phyloP scores from a whole-genome alignment of 2,113 vertebrate genomes.

The Miniopterus natalensis region DNA sequence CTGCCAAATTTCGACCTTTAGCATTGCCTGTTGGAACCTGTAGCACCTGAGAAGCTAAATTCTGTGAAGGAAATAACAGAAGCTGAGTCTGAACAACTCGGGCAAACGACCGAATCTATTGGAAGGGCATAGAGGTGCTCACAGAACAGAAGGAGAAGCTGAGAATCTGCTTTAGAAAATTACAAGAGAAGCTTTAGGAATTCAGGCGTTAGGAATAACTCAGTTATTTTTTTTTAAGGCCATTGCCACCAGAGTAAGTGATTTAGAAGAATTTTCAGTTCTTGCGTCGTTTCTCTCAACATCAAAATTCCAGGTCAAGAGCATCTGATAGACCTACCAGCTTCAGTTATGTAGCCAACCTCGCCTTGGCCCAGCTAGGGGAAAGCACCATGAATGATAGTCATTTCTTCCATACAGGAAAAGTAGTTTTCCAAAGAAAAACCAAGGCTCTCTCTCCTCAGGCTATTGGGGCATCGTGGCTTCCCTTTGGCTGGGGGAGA shows the following conservation, averaged over 20 bases:
- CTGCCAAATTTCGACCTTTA: conserved; percentile 13
- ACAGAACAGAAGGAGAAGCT: not conserved
- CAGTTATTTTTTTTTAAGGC: not conserved
- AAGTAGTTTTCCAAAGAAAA: not conserved
- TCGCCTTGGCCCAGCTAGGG: not conserved
- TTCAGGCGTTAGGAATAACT: not conserved
- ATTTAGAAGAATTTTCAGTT: not conserved
- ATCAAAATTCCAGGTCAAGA: conserved; percentile 28
- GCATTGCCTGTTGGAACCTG: not conserved
- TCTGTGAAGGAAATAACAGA: conserved; percentile 20
- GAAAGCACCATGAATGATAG: not conserved
- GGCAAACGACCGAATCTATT: conserved; percentile 32
- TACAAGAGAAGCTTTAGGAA: not conserved
- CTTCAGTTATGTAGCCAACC: not conserved
- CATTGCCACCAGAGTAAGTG: not conserved
- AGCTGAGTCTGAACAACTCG: not conserved
- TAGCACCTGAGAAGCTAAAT: not conserved
- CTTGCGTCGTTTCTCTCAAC: not conserved
- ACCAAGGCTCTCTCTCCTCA: not conserved
- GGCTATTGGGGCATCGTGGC: not conserved
- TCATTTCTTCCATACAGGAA: not conserved
- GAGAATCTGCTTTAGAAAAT: not conserved
- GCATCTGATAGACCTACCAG: not conserved
- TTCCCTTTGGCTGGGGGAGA: not conserved
- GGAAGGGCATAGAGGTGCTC: not conserved